Evolutionary conservation across 2,797 vertebrate genomes (phyloP).

Genomic region (Balearica regulorum): DNA sequence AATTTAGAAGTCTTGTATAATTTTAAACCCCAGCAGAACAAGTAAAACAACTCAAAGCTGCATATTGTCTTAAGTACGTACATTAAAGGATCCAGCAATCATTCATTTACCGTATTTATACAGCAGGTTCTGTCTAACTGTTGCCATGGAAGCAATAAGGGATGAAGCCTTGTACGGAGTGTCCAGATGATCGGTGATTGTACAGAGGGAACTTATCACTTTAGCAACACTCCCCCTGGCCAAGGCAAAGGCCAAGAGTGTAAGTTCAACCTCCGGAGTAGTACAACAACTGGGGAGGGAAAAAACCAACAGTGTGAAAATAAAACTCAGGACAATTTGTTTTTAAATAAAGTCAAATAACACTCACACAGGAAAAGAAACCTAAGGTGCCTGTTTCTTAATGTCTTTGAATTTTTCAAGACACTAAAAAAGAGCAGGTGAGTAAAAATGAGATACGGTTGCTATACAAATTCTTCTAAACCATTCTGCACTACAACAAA

Average conservation of each 20-base stretch:
- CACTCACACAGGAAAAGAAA: neutral
- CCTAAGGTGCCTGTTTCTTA: neutral
- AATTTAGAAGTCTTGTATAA: neutral
- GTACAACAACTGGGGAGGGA: conserved; percentile 81
- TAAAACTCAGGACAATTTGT: neutral
- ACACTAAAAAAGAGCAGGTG: neutral
- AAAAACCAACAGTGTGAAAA: neutral
- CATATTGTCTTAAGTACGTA: fast-evolving
- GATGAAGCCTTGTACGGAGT: conserved; percentile 85
- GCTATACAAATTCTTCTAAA: neutral
- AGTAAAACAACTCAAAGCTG: neutral
- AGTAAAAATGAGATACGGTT: neutral
- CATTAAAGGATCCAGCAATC: neutral
- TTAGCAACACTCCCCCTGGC: conserved; percentile 94
- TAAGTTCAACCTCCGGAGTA: conserved; percentile 91
- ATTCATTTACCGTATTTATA: conserved; percentile 88
- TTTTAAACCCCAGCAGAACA: neutral
- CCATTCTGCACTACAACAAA: neutral
- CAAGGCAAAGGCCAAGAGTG: conserved; percentile 92
- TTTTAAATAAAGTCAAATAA: neutral
- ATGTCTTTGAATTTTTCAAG: neutral
- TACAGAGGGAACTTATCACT: conserved; percentile 87
- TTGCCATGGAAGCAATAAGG: conserved; percentile 90
- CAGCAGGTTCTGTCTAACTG: conserved; percentile 88
- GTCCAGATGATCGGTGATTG: conserved; percentile 84